These are phyloP conservation scores for Ommatoiulus sabulosus DNA, from an alignment of 2,888 invertebrate species.

Conservation along the genomic window DNA sequence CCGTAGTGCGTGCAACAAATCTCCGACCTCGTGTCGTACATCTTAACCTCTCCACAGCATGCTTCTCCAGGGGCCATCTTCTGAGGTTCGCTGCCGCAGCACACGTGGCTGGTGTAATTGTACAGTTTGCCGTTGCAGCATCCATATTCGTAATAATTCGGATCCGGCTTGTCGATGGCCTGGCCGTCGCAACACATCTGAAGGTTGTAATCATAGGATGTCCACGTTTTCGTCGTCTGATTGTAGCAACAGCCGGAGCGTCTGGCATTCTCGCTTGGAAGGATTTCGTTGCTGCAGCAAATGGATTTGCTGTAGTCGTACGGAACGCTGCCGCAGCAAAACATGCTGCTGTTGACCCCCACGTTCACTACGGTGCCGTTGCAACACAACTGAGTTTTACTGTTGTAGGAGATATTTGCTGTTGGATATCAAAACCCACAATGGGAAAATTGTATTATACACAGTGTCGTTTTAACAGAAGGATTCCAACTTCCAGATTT, in stretches of 20 bases:
- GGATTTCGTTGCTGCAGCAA: neutral
- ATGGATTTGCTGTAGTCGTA: neutral
- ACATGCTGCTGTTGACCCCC: neutral
- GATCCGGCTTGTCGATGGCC: neutral
- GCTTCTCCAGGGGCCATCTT: accelerated
- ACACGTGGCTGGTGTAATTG: neutral
- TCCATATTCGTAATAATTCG: neutral
- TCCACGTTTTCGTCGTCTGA: neutral
- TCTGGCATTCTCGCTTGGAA: neutral
- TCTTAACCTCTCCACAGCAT: neutral
- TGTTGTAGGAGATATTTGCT: neutral
- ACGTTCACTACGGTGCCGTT: neutral
- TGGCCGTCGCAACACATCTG: neutral
- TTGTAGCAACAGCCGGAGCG: neutral
- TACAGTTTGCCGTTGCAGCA: neutral
- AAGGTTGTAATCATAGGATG: neutral
- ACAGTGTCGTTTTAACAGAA: too few species aligned
- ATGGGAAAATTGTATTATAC: too few species aligned
- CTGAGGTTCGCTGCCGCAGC: neutral
- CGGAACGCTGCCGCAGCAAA: neutral
- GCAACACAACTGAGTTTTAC: neutral
- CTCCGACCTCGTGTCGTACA: neutral
- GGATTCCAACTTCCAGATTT: too few species aligned
- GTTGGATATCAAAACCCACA: neutral
- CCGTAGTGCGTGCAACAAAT: neutral